phyloP scores from a whole-genome alignment of 2,113 vertebrate genomes.

The Ophthalmolycus amberensis region DNA sequence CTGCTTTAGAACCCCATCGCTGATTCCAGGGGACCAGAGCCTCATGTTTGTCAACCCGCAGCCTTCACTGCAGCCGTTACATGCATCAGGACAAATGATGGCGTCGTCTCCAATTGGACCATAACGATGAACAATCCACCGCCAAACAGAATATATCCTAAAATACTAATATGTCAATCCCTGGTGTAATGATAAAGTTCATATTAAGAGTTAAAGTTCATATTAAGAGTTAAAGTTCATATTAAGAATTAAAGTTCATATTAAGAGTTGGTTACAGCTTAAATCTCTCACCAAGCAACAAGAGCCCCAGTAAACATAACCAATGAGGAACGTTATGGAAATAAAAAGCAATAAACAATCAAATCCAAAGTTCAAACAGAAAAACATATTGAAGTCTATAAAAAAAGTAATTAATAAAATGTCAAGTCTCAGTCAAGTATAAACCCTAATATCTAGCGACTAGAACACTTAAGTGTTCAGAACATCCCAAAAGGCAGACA shows the following conservation, averaged over 20 bases:
- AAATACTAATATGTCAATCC: background rate
- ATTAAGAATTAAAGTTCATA: background rate
- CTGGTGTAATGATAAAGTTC: background rate
- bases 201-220: background rate
- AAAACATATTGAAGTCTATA: background rate
- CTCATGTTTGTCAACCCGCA: too few relatives aligned
- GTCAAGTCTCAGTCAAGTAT: background rate
- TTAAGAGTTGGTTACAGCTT: background rate
- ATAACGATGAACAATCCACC: background rate
- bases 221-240: background rate
- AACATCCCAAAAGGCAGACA: slow-evolving; percentile 10
- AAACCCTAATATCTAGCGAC: background rate
- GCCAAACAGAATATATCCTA: background rate
- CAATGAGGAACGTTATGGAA: slow-evolving; percentile 16
- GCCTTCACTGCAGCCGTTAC: too few relatives aligned
- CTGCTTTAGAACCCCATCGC: background rate
- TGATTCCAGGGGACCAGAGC: background rate
- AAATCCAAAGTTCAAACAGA: slow-evolving; percentile 12
- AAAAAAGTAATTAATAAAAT: slow-evolving; percentile 16
- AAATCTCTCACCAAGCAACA: slow-evolving; percentile 25
- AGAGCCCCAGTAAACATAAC: slow-evolving; percentile 10
- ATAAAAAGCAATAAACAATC: background rate
- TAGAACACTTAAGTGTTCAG: slow-evolving; percentile 23
- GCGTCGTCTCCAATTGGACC: background rate
- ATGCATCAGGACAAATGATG: background rate